These are phyloP conservation scores for Peromyscus maniculatus DNA, from an alignment of 2,113 vertebrate genomes.

Conservation along the genomic window DNA sequence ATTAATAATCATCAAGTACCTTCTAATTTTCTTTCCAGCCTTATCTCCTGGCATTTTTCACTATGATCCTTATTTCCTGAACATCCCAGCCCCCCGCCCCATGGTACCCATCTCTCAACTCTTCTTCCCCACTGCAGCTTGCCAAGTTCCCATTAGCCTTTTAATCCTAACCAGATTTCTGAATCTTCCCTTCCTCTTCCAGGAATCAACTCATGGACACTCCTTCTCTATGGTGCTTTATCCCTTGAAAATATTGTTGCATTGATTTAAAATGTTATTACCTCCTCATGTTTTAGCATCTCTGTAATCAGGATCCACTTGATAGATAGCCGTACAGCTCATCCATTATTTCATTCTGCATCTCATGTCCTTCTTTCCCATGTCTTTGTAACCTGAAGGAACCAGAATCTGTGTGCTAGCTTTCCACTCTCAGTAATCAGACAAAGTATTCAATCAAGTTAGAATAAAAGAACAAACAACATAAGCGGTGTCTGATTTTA, in stretches of 20 bases:
- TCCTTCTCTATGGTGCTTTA: not conserved
- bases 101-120: not conserved
- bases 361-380: not conserved
- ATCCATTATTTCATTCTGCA: not conserved
- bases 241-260: not conserved
- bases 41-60: not conserved
- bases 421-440: not conserved
- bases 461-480: not conserved
- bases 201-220: not conserved
- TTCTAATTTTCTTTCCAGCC: not conserved
- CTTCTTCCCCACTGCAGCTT: not conserved
- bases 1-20: not conserved
- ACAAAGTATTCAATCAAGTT: not conserved
- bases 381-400: not conserved
- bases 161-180: not conserved
- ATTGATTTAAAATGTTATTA: not conserved
- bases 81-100: not conserved
- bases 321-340: rapidly evolving
- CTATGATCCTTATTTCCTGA: not conserved
- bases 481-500: not conserved
- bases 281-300: not conserved
- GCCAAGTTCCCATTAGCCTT: not conserved
- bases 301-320: not conserved
- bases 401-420: not conserved
- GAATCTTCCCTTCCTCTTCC: not conserved